Percentiles rank a stretch among this genome's conserved stretches.
These are phyloP conservation scores for Pristionchus entomophagus DNA, from an alignment of 2,888 invertebrate species.

Conservation along the genomic window DNA sequence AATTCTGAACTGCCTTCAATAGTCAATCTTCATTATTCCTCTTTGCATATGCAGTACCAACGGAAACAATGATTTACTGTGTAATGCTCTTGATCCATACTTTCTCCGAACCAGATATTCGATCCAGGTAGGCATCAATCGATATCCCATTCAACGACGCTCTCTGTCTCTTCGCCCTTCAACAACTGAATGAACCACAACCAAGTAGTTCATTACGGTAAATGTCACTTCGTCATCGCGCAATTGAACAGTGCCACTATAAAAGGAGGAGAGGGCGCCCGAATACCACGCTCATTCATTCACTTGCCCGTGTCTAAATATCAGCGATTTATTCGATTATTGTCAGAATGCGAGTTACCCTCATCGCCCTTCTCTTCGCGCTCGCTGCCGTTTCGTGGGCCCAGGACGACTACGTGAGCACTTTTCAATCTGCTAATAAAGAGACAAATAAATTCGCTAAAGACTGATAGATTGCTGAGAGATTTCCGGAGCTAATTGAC, in stretches of 20 bases:
- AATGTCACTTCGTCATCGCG: conserved; percentile 12
- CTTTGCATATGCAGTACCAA: no score
- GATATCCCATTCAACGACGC: neutral
- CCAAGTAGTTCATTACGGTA: conserved; percentile 5
- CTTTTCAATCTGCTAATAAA: neutral
- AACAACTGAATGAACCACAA: neutral
- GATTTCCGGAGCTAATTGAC: no score
- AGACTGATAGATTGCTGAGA: no score
- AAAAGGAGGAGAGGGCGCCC: neutral
- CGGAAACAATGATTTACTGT: no score
- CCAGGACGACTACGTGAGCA: neutral
- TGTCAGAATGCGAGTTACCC: neutral
- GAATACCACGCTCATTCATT: conserved; percentile 21
- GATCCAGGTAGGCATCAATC: neutral
- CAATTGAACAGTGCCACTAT: conserved; percentile 30
- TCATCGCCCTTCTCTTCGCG: conserved; percentile 33
- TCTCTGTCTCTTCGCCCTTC: neutral
- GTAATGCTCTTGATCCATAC: no score
- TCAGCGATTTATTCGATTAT: neutral
- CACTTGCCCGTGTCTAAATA: neutral
- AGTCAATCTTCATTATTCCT: no score
- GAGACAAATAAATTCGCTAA: no score
- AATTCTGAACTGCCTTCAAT: no score
- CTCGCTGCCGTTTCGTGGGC: neutral
- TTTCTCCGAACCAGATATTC: no score